Evolutionary conservation across 1,140 invertebrate genomes (phyloP).

Genomic region (Megathymus violae): DNA sequence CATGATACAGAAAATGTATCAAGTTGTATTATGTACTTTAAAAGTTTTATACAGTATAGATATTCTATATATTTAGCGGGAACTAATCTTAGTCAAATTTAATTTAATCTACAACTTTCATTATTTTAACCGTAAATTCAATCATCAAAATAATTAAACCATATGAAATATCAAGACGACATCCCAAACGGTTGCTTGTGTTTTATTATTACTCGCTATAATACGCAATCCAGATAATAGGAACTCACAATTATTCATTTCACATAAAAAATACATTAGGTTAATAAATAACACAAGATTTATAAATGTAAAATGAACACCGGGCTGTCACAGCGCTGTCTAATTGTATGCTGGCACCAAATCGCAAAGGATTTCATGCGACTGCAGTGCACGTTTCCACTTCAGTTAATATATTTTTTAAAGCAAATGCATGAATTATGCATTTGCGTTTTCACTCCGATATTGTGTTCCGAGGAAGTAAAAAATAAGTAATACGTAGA

Average conservation of each 20-base stretch:
- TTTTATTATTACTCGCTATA: too few relatives aligned
- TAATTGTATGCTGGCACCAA: slow-evolving; percentile 25
- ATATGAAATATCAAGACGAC: too few relatives aligned
- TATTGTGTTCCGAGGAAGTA: slow-evolving; percentile 14
- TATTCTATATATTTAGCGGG: too few relatives aligned
- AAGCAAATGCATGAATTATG: slow-evolving; percentile 28
- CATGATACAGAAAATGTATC: too few relatives aligned
- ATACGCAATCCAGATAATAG: background rate
- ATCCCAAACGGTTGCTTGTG: too few relatives aligned
- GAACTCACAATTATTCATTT: background rate
- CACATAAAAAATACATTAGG: background rate
- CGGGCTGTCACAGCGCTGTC: slow-evolving; percentile 20
- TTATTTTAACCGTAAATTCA: too few relatives aligned
- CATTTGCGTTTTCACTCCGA: slow-evolving; percentile 21
- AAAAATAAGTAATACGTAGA: slow-evolving; percentile 14
- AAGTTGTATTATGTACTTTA: too few relatives aligned
- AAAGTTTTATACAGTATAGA: too few relatives aligned
- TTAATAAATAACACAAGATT: slow-evolving; percentile 18
- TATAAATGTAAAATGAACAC: slow-evolving; percentile 2
- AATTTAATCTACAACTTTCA: too few relatives aligned
- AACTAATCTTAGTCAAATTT: too few relatives aligned
- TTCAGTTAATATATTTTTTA: slow-evolving; percentile 31
- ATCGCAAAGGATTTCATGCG: slow-evolving; percentile 27
- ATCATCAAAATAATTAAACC: too few relatives aligned
- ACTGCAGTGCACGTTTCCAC: slow-evolving; percentile 28